Percentiles rank a stretch among this genome's conserved stretches.
Evolutionary conservation across 2,113 vertebrate species (phyloP).

Genomic region (Sorex araneus): DNA sequence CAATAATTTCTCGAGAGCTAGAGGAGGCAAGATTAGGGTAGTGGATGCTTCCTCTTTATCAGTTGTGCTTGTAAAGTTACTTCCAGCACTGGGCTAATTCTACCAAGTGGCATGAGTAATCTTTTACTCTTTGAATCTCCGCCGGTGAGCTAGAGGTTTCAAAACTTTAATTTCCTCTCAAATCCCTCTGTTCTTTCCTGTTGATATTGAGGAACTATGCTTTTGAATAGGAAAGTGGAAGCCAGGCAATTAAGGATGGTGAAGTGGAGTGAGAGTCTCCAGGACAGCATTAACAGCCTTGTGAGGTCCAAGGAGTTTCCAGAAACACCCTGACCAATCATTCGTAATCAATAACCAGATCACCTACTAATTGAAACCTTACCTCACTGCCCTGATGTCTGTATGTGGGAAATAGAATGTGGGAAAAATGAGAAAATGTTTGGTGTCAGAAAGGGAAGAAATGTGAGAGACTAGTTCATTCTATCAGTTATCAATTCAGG

Average conservation of each 20-base stretch:
- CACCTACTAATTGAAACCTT: conserved; percentile 29
- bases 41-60: neutral
- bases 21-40: neutral
- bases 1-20: neutral
- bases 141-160: neutral
- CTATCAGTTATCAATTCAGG: conserved; percentile 14
- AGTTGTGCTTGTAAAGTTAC: neutral
- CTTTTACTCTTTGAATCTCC: conserved; percentile 1
- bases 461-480: neutral
- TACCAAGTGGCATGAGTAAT: neutral
- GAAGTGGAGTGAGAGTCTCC: neutral
- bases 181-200: neutral
- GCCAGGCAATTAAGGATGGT: neutral
- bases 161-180: conserved; percentile 15
- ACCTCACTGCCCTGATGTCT: neutral
- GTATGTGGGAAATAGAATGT: conserved; percentile 23
- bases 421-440: neutral
- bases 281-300: neutral
- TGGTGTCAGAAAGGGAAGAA: conserved; percentile 3
- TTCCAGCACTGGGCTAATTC: neutral
- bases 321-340: neutral
- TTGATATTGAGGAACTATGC: neutral
- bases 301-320: neutral
- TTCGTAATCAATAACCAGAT: conserved; percentile 16
- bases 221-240: neutral